phyloP scores from a whole-genome alignment of 2,113 vertebrate species.

The Oryctolagus cuniculus region DNA sequence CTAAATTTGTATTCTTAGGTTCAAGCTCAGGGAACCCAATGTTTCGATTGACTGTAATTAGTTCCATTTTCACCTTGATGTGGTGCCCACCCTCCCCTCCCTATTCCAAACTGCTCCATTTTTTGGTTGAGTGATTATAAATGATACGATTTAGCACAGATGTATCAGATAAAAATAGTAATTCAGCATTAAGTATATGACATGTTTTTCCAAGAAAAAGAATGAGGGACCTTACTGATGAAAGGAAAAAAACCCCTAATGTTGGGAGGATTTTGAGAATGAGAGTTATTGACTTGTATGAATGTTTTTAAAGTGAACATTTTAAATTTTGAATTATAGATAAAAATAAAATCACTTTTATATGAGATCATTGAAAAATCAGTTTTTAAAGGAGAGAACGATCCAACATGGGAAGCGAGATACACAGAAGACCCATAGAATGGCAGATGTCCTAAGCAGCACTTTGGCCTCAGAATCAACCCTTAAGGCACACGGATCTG shows the following conservation, averaged over 20 bases:
- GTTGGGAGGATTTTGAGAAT: constrained; percentile 37
- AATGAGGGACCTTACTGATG: neutral
- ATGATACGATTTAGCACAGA: constrained; percentile 24
- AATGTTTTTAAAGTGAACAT: constrained; percentile 28
- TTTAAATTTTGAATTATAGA: constrained; percentile 56
- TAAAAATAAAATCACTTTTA: constrained; percentile 40
- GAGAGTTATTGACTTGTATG: neutral
- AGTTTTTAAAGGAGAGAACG: no score
- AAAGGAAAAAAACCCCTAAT: constrained; percentile 41
- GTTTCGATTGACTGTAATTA: neutral
- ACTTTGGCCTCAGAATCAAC: no score
- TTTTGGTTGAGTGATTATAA: constrained; percentile 29
- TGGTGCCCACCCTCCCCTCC: neutral
- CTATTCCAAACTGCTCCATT: neutral
- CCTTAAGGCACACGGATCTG: no score
- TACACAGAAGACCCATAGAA: no score
- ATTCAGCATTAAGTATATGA: neutral
- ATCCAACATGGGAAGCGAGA: no score
- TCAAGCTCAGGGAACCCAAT: neutral
- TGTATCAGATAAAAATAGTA: neutral
- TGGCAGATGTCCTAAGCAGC: no score
- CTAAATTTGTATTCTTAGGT: constrained; percentile 28
- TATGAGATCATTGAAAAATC: neutral
- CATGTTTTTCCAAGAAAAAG: constrained; percentile 12
- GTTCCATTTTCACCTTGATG: neutral